These are phyloP conservation scores for Oscheius sp. DNA, from an alignment of 2,888 invertebrate species.

Conservation along the genomic window DNA sequence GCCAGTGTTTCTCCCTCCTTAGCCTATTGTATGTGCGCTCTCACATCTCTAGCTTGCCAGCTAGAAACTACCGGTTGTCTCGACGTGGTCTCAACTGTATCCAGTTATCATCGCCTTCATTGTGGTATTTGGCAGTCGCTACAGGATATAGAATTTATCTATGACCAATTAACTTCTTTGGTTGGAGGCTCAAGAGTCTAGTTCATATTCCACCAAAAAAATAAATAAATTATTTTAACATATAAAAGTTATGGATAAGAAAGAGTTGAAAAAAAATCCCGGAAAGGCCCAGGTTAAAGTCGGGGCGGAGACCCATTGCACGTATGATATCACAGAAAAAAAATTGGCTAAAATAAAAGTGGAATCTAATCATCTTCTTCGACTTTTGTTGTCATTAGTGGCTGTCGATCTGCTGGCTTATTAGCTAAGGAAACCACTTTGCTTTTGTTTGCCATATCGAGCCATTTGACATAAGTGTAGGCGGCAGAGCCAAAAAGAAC, in stretches of 20 bases:
- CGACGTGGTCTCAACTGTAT: constrained; percentile 46
- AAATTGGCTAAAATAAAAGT: neutral
- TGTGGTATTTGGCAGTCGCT: constrained; percentile 45
- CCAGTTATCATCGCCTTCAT: constrained; percentile 41
- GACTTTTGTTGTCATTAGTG: constrained; percentile 24
- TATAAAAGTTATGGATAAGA: no score
- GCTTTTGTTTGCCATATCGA: constrained; percentile 37
- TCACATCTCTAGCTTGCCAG: constrained; percentile 68
- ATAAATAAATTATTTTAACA: neutral
- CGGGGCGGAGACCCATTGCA: constrained; percentile 20
- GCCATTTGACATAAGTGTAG: constrained; percentile 56
- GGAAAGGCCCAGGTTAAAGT: neutral
- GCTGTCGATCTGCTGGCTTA: constrained; percentile 18
- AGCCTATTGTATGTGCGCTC: constrained; percentile 62
- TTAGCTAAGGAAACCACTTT: constrained; percentile 10
- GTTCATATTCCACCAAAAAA: neutral
- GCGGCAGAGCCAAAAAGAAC: constrained; percentile 71
- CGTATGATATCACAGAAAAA: constrained; percentile 1
- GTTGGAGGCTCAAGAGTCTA: constrained; percentile 51
- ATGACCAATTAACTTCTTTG: constrained; percentile 74
- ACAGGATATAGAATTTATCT: constrained; percentile 90
- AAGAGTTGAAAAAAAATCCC: neutral
- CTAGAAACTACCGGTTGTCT: constrained; percentile 60
- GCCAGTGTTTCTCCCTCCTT: constrained; percentile 37
- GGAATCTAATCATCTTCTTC: constrained; percentile 11